Conservation (phyloP, 2,797 vertebrate genomes). For the Notolepis coatsorum region DNA sequence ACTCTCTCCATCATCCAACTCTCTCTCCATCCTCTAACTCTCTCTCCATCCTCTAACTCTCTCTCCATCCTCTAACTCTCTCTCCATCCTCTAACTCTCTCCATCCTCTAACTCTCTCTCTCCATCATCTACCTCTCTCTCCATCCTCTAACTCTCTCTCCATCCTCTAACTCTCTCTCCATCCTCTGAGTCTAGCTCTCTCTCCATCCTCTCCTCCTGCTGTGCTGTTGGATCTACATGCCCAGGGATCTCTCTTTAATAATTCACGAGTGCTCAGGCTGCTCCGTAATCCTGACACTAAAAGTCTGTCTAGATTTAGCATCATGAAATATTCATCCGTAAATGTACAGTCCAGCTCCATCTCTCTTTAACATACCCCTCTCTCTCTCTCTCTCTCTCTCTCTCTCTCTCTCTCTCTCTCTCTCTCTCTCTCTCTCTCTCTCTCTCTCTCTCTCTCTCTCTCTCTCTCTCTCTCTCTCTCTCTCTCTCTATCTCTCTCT, state of each 20-base stretch:
- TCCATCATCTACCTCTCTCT: background rate
- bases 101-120: background rate
- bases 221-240: slow-evolving; percentile 39
- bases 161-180: background rate
- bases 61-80: slow-evolving; percentile 27
- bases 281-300: slow-evolving; percentile 86
- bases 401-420: slow-evolving; percentile 1
- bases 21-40: background rate
- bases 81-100: background rate
- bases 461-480: background rate
- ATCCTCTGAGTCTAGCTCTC: background rate
- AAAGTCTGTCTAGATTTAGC: slow-evolving; percentile 88
- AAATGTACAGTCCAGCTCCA: slow-evolving; percentile 67
- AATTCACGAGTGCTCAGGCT: slow-evolving; percentile 80
- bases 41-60: background rate
- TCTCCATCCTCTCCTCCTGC: background rate
- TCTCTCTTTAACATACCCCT: too few species aligned
- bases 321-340: slow-evolving; percentile 85
- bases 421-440: background rate
- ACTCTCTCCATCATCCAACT: background rate
- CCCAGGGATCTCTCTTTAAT: slow-evolving; percentile 78
- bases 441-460: background rate
- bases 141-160: background rate
- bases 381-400: slow-evolving; percentile 27
- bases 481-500: background rate